Evolutionary conservation across 2,113 vertebrate species (phyloP), one percentile per base, ranked within the genome.

Genomic region (Ochotona princeps): DNA sequence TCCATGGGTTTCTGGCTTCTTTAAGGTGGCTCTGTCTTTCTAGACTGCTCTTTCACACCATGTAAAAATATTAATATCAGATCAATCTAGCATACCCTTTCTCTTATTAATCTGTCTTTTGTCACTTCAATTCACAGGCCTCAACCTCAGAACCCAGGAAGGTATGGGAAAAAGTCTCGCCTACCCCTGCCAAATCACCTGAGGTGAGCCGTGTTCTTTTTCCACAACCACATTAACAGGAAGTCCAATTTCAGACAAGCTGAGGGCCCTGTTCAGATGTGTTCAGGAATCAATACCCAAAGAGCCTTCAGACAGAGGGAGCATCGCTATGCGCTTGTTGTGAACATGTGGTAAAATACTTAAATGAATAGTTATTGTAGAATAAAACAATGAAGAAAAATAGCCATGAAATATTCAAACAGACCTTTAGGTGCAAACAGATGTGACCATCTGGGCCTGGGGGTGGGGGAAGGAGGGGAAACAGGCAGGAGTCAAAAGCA

Each of bases 401-500:
- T 0, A 69, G 18, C 38, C 70, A 23, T 66, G 61, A 83, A 93
- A 96, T 81, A 74, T 51, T 92, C 44, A 85, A 30, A 57, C 13
- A 61, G 28, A 78, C 82, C 78, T 92, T 94, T 74, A 82, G 28
- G 63, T 60, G 72, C 47, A 86, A 85, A 9, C 75, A 83, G 3
- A 26, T 38, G 47, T 76, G 84, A 66, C 28, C 81, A 26, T 25
- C 32, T 88, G 54, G 51, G 60, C 13, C 13, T 25, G 13, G 32
- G n/a, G 2, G 25, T 17, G 4, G 7, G 17, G 14, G 5, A 44
- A 17, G n/a, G 23, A 35, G 20, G 44, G 44, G 61, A 95, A 94
- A 44, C 18, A 93, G 35, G 5, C 25, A 30, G 80, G 44, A 35
- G 49, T 1, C 5, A 83, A 96, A 97, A 90, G 83, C 69, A 93